Evolutionary conservation across 2,113 vertebrate species (phyloP).

Genomic region (Cyanoramphus novaezelandiae): DNA sequence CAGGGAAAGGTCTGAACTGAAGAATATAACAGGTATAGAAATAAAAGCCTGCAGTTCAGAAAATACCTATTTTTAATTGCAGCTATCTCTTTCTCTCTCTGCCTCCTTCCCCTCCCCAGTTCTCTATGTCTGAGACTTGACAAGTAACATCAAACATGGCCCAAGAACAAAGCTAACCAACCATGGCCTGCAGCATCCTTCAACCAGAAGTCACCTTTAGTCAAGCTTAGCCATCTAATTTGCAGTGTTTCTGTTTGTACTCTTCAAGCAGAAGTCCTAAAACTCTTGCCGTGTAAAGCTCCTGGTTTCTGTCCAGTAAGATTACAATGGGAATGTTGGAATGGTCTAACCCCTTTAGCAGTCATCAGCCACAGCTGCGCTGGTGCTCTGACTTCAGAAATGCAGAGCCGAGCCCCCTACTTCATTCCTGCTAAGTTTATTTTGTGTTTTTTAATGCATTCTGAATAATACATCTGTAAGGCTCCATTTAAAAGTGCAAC

Average conservation of each 20-base stretch:
- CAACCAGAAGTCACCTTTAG: slow-evolving; percentile 31
- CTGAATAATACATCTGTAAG: not conserved
- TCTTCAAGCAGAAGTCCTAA: slow-evolving; percentile 13
- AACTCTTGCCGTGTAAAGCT: not conserved
- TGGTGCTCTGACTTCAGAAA: not conserved
- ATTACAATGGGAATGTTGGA: not conserved
- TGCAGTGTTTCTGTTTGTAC: not conserved
- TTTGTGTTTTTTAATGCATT: not conserved
- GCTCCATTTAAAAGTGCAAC: not conserved
- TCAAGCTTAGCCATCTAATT: not conserved
- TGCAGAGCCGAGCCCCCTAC: not conserved
- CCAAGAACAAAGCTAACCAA: slow-evolving; percentile 26
- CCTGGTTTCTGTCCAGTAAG: not conserved
- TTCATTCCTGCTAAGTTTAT: not conserved
- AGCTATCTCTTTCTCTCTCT: not conserved
- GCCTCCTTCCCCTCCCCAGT: not conserved
- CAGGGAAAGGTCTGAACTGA: not conserved
- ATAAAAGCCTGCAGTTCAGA: not conserved
- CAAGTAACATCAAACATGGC: not conserved
- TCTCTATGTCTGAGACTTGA: not conserved
- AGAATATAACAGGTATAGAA: not conserved
- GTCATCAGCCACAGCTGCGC: not conserved
- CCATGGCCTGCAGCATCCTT: slow-evolving; percentile 30
- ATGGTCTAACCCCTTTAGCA: not conserved
- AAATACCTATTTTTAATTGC: slow-evolving; percentile 43